Conservation (phyloP, 2,113 vertebrate species). For the Scatophagus argus region DNA sequence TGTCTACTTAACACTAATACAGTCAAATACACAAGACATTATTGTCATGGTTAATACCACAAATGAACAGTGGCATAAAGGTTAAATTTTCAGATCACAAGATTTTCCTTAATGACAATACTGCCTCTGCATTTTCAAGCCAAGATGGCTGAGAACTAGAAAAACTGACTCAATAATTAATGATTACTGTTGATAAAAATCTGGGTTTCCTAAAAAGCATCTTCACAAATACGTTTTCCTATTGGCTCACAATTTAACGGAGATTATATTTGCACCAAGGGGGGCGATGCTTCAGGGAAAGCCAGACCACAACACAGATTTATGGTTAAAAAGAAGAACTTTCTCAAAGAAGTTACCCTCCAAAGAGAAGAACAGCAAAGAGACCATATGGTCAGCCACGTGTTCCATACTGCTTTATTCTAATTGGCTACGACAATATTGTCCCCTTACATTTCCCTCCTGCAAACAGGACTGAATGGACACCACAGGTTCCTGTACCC, state of each 20-base stretch:
- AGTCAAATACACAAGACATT: slow-evolving; percentile 32
- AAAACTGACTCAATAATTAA: not conserved
- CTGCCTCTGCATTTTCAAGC: slow-evolving; percentile 26
- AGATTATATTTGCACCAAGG: slow-evolving; percentile 10
- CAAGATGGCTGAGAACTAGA: slow-evolving; percentile 11
- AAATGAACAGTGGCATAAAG: slow-evolving; percentile 29
- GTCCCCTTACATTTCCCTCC: slow-evolving; percentile 39
- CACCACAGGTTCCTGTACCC: slow-evolving; percentile 69
- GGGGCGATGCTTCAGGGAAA: slow-evolving; percentile 29
- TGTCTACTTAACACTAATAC: slow-evolving; percentile 21
- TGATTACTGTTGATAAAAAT: slow-evolving; percentile 1
- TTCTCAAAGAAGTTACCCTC: slow-evolving; percentile 40
- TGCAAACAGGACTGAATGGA: slow-evolving; percentile 62
- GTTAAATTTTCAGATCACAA: slow-evolving; percentile 5
- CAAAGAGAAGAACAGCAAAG: slow-evolving; percentile 36
- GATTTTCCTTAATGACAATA: slow-evolving; percentile 27
- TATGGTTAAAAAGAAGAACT: slow-evolving; percentile 51
- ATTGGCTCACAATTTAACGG: slow-evolving; percentile 20
- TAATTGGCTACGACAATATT: slow-evolving; percentile 19
- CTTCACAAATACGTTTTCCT: slow-evolving; percentile 26
- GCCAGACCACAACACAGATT: slow-evolving; percentile 19
- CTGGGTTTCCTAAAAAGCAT: slow-evolving; percentile 43
- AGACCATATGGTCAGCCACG: slow-evolving; percentile 37
- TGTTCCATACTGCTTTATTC: slow-evolving; percentile 28
- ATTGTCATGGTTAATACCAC: slow-evolving; percentile 14